Base-by-base conservation (phyloP, 30 jellyfish, hydroid and myxozoan genomes). In the Sanderia malayensis region DNA sequence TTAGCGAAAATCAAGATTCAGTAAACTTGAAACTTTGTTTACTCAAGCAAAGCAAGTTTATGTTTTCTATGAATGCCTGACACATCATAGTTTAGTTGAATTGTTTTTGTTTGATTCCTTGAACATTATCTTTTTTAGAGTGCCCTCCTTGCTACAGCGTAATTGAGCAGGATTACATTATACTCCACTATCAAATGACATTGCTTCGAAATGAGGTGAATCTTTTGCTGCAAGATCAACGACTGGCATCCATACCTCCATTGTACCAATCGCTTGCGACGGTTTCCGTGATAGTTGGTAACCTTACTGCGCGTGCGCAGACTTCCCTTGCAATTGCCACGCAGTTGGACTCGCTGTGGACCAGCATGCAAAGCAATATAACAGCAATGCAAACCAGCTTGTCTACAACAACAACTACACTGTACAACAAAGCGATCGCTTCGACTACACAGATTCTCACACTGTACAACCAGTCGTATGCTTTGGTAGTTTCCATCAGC, bases 101-200 rank as follows among this genome's bases (percentile, higher is more conserved):
- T n/a, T n/a, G n/a, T n/a, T n/a, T n/a, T n/a, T n/a, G n/a, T n/a
- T n/a, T n/a, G n/a, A n/a, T n/a, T n/a, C n/a, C n/a, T n/a, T n/a
- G n/a, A n/a, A n/a, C n/a, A n/a, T 31, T 24, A 26, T 62, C 44
- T 1, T 61, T 77, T 85, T 32, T 60, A 90, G 98, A 84, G 53
- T 92, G 98, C 58, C 98, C 98, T 17, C 92, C 93, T 2, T 92
- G 98, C 80, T 92, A 92, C 79, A 86, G 84, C 24, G 60, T 83
- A 21, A 79, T 92, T 0, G 98, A 92, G 52, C 70, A 84, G 37
- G 95, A 84, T 30, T 85, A 77, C 65, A 67, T 92, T 15, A 24
- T 46, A 18, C 55, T 78, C n/a, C 95, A 89, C 11, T 71, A 79
- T 20, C 80, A 78, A 28, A 79, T 66, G 55, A 44, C 61, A 8